A percentile compares a stretch with the other conserved stretches of the same genome.
These are phyloP conservation scores for Aphodius granarius DNA, from an alignment of 2,888 invertebrate genomes.

Conservation along the genomic window DNA sequence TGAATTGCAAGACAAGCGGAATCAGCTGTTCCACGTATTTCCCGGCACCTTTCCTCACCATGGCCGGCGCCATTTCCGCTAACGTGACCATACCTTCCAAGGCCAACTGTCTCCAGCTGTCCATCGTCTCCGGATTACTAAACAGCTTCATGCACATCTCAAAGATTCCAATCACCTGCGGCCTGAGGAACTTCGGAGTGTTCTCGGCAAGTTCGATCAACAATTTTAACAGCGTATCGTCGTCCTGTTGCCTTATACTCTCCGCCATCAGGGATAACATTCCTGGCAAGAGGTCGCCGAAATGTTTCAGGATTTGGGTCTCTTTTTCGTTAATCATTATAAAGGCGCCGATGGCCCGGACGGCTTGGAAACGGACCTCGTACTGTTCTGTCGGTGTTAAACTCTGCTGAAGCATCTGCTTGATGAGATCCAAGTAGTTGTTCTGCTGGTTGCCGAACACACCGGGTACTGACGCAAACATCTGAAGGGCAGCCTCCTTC, in stretches of 20 bases:
- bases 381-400: slow-evolving; percentile 67
- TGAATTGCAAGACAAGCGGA: slow-evolving; percentile 86
- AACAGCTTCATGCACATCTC: slow-evolving; percentile 86
- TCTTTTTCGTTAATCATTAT: slow-evolving; percentile 94
- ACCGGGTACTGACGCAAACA: slow-evolving; percentile 94
- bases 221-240: slow-evolving; percentile 89
- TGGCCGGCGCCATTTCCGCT: slow-evolving; percentile 93
- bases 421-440: slow-evolving; percentile 89
- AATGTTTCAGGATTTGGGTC: slow-evolving; percentile 84
- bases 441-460: slow-evolving; percentile 96
- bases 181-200: slow-evolving; percentile 88
- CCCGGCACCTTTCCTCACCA: slow-evolving; percentile 90
- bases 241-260: slow-evolving; percentile 81
- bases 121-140: slow-evolving; percentile 69
- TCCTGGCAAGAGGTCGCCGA: slow-evolving; percentile 80
- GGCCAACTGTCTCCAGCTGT: slow-evolving; percentile 86
- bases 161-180: slow-evolving; percentile 84
- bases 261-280: slow-evolving; percentile 77
- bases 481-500: slow-evolving; percentile 91
- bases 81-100: slow-evolving; percentile 82
- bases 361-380: slow-evolving; percentile 79
- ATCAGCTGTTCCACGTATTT: slow-evolving; percentile 81
- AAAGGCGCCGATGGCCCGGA: slow-evolving; percentile 83
- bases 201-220: slow-evolving; percentile 93
- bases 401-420: slow-evolving; percentile 90